phyloP scores from a whole-genome alignment of 2,888 invertebrate genomes.

The Volucella bombylans region DNA sequence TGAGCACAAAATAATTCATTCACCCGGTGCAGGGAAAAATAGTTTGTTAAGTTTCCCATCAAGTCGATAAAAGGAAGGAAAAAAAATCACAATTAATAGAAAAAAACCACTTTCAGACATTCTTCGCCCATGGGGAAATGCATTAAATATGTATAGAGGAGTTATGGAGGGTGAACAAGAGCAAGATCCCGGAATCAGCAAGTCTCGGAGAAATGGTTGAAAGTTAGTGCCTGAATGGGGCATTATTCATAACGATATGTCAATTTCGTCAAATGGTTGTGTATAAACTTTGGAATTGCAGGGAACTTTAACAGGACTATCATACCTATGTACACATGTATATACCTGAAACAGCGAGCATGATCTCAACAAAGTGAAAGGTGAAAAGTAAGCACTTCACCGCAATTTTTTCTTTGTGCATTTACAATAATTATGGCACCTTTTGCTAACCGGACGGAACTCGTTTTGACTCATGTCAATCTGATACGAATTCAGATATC shows the following conservation, averaged over 20 bases:
- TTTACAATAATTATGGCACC: constrained; percentile 60
- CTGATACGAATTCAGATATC: too few relatives aligned
- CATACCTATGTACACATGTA: too few relatives aligned
- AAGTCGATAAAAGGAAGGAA: constrained; percentile 36
- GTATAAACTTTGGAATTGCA: background rate
- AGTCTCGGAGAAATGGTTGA: constrained; percentile 34
- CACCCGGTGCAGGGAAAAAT: constrained; percentile 7
- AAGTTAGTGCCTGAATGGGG: constrained; percentile 39
- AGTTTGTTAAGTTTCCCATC: constrained; percentile 44
- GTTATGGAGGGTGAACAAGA: constrained; percentile 66
- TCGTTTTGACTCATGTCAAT: too few relatives aligned
- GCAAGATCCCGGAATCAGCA: constrained; percentile 67
- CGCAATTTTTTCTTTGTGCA: constrained; percentile 64
- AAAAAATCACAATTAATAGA: constrained; percentile 47
- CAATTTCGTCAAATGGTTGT: constrained; percentile 61
- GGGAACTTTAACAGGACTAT: constrained; percentile 22
- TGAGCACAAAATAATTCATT: constrained; percentile 10
- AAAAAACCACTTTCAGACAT: constrained; percentile 57
- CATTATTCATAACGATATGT: constrained; percentile 65
- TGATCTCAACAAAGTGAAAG: constrained; percentile 63
- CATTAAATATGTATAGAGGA: constrained; percentile 45
- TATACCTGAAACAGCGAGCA: constrained; percentile 11
- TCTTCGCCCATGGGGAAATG: constrained; percentile 61
- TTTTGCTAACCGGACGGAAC: too few relatives aligned
- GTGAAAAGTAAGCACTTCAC: constrained; percentile 61